Percentiles rank a stretch among this genome's conserved stretches.
Conservation (phyloP, 2,797 vertebrate genomes). For the Bothrops alternatus region DNA sequence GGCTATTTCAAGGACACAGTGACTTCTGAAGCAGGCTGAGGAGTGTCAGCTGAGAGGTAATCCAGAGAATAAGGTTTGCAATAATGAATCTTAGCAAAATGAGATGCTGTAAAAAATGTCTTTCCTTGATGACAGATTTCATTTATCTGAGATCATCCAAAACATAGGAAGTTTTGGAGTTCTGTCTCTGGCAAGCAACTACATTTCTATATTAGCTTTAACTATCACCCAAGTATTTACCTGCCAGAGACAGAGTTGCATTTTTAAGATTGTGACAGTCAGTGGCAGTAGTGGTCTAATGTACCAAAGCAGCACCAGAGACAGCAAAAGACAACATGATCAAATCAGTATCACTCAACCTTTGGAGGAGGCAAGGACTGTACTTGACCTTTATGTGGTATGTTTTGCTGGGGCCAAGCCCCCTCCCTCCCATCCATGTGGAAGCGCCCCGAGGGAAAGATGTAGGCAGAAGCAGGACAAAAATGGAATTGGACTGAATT, state of each 20-base stretch:
- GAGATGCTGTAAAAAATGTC: not conserved
- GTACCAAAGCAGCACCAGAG: not conserved
- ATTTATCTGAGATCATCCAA: not conserved
- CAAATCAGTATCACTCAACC: not conserved
- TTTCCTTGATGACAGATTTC: not conserved
- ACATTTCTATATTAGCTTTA: not conserved
- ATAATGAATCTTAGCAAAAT: conserved; percentile 7
- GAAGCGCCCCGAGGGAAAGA: not conserved
- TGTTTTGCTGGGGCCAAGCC: not conserved
- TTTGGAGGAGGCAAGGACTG: not conserved
- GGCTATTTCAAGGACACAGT: conserved; percentile 52
- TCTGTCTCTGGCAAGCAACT: not conserved
- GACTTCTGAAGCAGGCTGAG: conserved; percentile 21
- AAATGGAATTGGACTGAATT: not conserved
- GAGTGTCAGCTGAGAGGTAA: not conserved
- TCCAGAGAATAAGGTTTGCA: conserved; percentile 32
- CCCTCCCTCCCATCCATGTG: not conserved
- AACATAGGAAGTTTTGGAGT: not conserved
- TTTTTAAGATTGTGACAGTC: not conserved
- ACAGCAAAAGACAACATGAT: not conserved
- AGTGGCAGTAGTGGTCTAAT: not conserved
- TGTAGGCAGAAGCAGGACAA: not conserved
- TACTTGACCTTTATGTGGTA: not conserved
- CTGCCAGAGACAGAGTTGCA: not conserved
- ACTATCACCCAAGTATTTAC: not conserved